Percentiles rank a stretch among this genome's conserved stretches.
Evolutionary conservation across 2,113 vertebrate species (phyloP).

Genomic region (Numida meleagris): DNA sequence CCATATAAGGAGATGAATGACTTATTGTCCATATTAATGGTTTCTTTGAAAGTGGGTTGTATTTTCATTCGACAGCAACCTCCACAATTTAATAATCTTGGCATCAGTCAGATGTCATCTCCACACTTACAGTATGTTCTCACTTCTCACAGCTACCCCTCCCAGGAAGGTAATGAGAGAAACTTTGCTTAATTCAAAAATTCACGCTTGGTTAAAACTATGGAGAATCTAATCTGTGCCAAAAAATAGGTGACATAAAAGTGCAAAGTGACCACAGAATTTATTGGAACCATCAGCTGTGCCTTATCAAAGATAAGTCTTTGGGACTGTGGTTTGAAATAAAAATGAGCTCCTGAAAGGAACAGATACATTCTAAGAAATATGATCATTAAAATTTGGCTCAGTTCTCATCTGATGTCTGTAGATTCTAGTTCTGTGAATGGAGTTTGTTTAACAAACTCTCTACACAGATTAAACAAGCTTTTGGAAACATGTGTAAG

Average conservation of each 20-base stretch:
- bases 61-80: neutral
- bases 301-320: neutral
- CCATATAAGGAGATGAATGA: neutral
- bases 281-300: neutral
- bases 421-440: neutral
- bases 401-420: neutral
- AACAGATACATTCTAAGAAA: neutral
- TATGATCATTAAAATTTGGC: neutral
- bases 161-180: neutral
- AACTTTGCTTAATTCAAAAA: neutral
- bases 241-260: neutral
- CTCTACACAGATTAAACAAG: neutral
- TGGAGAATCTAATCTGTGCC: neutral
- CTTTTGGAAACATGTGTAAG: neutral
- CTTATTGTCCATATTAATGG: slow-evolving; percentile 31
- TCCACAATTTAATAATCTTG: slow-evolving; percentile 4
- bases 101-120: neutral
- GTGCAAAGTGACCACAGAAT: neutral
- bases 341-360: neutral
- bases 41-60: neutral
- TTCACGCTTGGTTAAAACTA: neutral
- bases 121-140: neutral
- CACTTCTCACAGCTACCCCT: neutral
- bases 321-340: neutral
- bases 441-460: neutral